phyloP scores from a whole-genome alignment of 2,888 invertebrate genomes.

The Drosophila greeni region DNA sequence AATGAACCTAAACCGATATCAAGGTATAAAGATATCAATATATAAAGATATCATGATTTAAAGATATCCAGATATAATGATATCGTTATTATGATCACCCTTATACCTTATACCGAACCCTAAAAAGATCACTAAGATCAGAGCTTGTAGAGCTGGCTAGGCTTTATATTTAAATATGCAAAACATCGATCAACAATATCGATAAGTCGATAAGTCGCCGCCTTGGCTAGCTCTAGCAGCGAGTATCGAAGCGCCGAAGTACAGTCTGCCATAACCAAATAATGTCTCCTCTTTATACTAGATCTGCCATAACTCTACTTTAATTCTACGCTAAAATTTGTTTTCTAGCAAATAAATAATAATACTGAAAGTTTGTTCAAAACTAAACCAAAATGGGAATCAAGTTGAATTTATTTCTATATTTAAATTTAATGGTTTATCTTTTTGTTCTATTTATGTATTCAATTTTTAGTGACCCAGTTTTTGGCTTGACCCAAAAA shows the following conservation, averaged over 20 bases:
- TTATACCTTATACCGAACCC: not conserved
- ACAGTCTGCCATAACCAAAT: conserved; percentile 31
- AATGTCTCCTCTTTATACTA: conserved; percentile 29
- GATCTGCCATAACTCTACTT: conserved; percentile 39
- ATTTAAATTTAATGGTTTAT: not conserved
- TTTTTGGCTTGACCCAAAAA: not conserved
- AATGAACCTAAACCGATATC: conserved; percentile 7
- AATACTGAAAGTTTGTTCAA: conserved; percentile 46
- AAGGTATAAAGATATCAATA: not conserved
- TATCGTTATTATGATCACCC: not conserved
- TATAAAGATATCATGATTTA: not conserved
- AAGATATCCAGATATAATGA: not conserved
- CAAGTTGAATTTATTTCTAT: not conserved
- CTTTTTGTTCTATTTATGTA: not conserved
- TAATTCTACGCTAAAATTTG: conserved; percentile 36
- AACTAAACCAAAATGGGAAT: conserved; percentile 19
- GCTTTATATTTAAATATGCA: no score
- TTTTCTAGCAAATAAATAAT: conserved; percentile 48
- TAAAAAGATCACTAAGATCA: not conserved
- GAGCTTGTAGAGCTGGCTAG: not conserved
- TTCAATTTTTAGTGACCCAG: not conserved
- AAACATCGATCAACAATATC: not conserved
- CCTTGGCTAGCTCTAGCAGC: not conserved
- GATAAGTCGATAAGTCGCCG: not conserved
- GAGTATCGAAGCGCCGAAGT: not conserved